These are phyloP conservation scores for Zenarchopterus dispar DNA, from an alignment of 2,797 vertebrate genomes.

Conservation along the genomic window DNA sequence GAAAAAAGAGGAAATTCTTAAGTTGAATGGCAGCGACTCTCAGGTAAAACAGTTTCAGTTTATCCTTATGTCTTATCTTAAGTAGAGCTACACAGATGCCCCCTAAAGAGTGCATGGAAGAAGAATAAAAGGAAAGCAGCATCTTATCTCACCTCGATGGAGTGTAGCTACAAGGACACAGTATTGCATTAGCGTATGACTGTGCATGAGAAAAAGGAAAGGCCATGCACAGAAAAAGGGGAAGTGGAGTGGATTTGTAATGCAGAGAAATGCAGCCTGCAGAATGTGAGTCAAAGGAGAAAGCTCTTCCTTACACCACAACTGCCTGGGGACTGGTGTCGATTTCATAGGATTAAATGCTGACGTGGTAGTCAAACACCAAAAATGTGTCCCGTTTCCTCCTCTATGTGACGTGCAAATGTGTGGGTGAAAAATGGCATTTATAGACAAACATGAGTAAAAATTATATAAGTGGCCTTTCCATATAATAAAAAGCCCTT, in stretches of 20 bases:
- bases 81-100: slow-evolving; percentile 44
- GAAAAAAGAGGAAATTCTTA: slow-evolving; percentile 17
- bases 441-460: slow-evolving; percentile 16
- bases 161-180: slow-evolving; percentile 32
- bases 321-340: slow-evolving; percentile 11
- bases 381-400: slow-evolving; percentile 4
- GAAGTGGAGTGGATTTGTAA: slow-evolving; percentile 44
- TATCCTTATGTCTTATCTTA: slow-evolving; percentile 63
- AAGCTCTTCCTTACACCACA: slow-evolving; percentile 45
- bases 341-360: slow-evolving; percentile 8
- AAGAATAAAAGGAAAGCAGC: slow-evolving; percentile 45
- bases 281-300: slow-evolving; percentile 55
- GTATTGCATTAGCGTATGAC: slow-evolving; percentile 32
- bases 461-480: slow-evolving; percentile 14
- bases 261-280: slow-evolving; percentile 35
- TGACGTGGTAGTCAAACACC: slow-evolving; percentile 11
- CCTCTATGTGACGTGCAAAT: background rate
- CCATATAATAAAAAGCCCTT: slow-evolving; percentile 11
- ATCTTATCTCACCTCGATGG: slow-evolving; percentile 60
- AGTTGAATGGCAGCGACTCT: slow-evolving; percentile 27
- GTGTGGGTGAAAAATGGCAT: slow-evolving; percentile 12
- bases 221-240: slow-evolving; percentile 25
- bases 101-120: slow-evolving; percentile 29
- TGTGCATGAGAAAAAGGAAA: slow-evolving; percentile 47
- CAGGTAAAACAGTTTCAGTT: slow-evolving; percentile 55